phyloP scores from a whole-genome alignment of 2,888 invertebrate genomes.

The Stramonita haemastoma region DNA sequence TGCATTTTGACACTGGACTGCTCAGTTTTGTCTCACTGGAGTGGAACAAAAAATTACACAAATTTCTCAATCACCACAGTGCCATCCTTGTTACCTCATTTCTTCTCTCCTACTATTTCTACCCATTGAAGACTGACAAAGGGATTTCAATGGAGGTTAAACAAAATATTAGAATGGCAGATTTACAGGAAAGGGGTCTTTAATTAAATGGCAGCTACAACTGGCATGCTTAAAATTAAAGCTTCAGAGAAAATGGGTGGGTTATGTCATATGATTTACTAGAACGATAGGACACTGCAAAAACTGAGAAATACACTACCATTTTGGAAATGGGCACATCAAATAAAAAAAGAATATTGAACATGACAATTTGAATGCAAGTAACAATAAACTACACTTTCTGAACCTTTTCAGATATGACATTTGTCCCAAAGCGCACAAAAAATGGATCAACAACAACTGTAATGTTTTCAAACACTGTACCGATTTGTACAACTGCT shows the following conservation, averaged over 20 bases:
- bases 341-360: not conserved
- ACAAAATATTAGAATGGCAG: not conserved
- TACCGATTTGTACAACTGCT: not conserved
- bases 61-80: not conserved
- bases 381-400: not conserved
- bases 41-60: not conserved
- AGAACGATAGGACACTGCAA: not conserved
- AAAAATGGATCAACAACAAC: not conserved
- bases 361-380: not conserved
- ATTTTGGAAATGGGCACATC: not conserved
- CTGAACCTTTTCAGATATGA: not conserved
- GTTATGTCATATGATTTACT: not conserved
- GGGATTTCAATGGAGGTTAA: too few species aligned
- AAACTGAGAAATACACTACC: not conserved
- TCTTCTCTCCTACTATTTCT: not conserved
- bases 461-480: not conserved
- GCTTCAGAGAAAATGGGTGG: not conserved
- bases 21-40: not conserved
- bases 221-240: not conserved
- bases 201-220: not conserved
- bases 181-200: not conserved
- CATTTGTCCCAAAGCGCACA: not conserved
- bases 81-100: not conserved
- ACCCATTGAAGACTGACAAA: not conserved
- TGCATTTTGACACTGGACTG: not conserved